Base-by-base conservation (phyloP, 2,888 invertebrate genomes). In the Trisateles emortualis region DNA sequence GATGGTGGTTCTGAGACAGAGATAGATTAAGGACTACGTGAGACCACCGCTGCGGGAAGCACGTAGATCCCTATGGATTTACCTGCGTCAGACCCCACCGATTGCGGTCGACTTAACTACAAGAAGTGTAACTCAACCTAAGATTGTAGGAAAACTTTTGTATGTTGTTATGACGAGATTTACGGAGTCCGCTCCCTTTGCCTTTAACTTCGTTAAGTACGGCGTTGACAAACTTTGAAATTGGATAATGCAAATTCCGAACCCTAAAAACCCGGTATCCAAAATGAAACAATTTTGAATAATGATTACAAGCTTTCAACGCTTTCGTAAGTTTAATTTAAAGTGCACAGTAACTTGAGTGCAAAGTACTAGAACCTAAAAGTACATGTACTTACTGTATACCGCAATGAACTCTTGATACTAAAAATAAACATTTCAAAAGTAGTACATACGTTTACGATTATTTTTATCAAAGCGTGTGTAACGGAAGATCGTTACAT, bases 61-160 rank as follows among this genome's bases (percentile, higher is more conserved):
- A 74, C 77, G 76, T 75, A 59, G 61, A 68, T 72, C 74, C 64
- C 71, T 47, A 19, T 52, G 76, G 83, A 79, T 79, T 79, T 79
- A 79, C 74, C 78, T 73, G 61, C 61, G 69, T 74, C 76, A 72
- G 61, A 41, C 16, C 41, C 33, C 47, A 52, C 60, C 70, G 72
- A 71, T 74, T 78, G 76, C 62, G 76, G 80, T 67, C 60, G 55
- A 56, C 59, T 59, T 61, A 72, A 74, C 72, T 69, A 62, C 24
- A 46, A 54, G 22, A 30, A 32, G 9, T 19, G 63, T 61, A 59
- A 56, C 68, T 59, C 52, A 59, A 68, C 57, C 50, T 58, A 51
- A 59, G 57, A 56, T 65, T 54, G 50, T 47, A 45, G 33, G 41
- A 43, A 52, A 68, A 68, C 57, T 67, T 45, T 38, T 72, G 62